Evolutionary conservation across 64 coral and sea anemone species (phyloP).

Genomic region (Dendronephthya gigantea): DNA sequence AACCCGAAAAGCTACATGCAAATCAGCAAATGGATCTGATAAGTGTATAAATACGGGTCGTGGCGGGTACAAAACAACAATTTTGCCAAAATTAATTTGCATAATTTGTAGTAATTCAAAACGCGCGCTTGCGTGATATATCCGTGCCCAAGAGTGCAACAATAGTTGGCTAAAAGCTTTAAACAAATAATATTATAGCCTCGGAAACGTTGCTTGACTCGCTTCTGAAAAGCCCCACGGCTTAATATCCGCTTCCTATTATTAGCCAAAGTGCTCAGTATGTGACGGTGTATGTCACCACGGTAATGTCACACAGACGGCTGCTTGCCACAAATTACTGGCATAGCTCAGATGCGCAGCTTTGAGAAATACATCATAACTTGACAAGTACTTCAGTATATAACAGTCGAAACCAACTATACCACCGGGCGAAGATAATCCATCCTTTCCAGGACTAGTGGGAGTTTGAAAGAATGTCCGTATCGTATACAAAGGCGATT

Average conservation of each 20-base stretch:
- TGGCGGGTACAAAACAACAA: neutral
- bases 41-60: no score
- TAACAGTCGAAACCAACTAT: neutral
- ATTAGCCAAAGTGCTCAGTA: neutral
- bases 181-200: neutral
- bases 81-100: neutral
- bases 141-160: neutral
- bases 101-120: neutral
- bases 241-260: conserved; percentile 1
- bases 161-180: neutral
- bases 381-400: neutral
- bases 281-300: neutral
- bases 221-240: neutral
- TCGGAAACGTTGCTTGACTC: neutral
- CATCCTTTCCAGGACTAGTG: neutral
- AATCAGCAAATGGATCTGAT: no score
- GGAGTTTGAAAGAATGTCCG: neutral
- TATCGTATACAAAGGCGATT: neutral
- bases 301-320: neutral
- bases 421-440: neutral
- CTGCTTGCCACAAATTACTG: neutral
- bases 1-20: no score
- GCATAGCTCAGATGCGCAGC: neutral
- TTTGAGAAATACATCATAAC: neutral
- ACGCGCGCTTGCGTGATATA: neutral